A percentile compares a stretch with the other conserved stretches of the same genome.
Conservation (phyloP, 2,888 invertebrate species). For the Lepidochitona cinerea region DNA sequence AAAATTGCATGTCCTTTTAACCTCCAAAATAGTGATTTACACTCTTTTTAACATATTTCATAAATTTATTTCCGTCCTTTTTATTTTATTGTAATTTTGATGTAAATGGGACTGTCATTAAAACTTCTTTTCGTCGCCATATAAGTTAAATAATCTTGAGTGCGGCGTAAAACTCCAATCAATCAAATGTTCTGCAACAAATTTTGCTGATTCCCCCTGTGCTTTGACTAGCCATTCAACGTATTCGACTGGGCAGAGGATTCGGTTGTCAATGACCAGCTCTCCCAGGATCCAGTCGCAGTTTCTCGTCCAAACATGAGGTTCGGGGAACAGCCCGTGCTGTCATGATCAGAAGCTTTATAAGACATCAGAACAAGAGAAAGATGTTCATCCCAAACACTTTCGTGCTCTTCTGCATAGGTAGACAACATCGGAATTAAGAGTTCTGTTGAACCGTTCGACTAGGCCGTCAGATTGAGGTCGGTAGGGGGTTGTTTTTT, state of each 20-base stretch:
- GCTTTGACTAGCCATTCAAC: slow-evolving; percentile 2
- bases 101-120: too few relatives aligned
- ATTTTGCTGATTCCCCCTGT: neutral
- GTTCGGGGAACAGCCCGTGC: neutral
- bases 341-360: neutral
- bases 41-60: too few relatives aligned
- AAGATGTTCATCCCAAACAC: neutral
- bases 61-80: too few relatives aligned
- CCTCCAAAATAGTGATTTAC: too few relatives aligned
- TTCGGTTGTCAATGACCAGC: neutral
- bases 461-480: slow-evolving; percentile 14
- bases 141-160: too few relatives aligned
- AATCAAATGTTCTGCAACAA: too few relatives aligned
- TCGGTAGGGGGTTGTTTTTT: slow-evolving; percentile 13
- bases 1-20: too few relatives aligned
- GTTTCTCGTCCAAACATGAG: slow-evolving; percentile 7
- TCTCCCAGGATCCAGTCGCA: slow-evolving; percentile 18
- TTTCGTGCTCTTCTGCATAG: too few relatives aligned
- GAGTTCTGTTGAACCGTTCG: slow-evolving; percentile 8
- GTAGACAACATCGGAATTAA: too few relatives aligned
- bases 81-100: too few relatives aligned
- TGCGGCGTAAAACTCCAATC: too few relatives aligned
- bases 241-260: slow-evolving; percentile 1
- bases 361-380: slow-evolving; percentile 2
- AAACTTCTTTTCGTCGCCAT: too few relatives aligned